Conservation (phyloP, 2,113 vertebrate genomes). For the Pteropus alecto region DNA sequence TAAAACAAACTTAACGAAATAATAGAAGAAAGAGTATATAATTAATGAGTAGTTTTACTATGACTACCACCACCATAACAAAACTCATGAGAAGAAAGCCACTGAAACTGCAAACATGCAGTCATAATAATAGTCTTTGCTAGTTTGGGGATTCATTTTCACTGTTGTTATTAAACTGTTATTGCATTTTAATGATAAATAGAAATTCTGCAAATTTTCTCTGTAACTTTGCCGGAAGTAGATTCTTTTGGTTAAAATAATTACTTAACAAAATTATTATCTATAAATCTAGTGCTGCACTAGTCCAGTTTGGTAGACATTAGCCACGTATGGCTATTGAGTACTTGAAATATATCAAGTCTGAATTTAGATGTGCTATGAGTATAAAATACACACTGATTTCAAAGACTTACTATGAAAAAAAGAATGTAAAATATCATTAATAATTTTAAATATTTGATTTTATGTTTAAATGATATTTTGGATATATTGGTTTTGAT, state of each 20-base stretch:
- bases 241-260: neutral
- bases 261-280: constrained; percentile 19
- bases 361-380: neutral
- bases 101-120: neutral
- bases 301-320: neutral
- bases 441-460: neutral
- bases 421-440: neutral
- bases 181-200: constrained; percentile 30
- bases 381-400: neutral
- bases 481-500: neutral
- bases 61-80: constrained; percentile 5
- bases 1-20: constrained; percentile 48
- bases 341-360: neutral
- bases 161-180: constrained; percentile 32
- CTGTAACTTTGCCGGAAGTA: neutral
- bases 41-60: constrained; percentile 44
- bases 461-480: neutral
- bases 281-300: neutral
- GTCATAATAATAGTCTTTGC: constrained; percentile 39
- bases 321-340: neutral
- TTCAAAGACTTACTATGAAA: neutral
- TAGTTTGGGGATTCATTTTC: constrained; percentile 33
- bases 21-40: constrained; percentile 43
- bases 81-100: constrained; percentile 27
- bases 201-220: constrained; percentile 32